These are phyloP conservation scores for Enoplosus armatus DNA, from an alignment of 2,797 vertebrate species.

Conservation along the genomic window DNA sequence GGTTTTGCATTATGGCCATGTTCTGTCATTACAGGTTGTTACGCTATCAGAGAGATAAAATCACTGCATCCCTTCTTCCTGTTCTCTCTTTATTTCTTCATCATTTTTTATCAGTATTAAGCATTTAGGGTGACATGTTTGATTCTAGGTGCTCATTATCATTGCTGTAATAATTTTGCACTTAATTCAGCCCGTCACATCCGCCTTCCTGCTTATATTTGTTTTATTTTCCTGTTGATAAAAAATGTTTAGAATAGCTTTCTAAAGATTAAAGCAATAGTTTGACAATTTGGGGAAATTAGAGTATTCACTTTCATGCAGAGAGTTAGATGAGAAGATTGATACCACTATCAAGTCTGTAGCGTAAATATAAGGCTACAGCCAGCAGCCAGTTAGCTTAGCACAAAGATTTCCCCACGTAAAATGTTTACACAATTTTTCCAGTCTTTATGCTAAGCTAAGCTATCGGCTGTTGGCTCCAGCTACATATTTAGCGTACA, in stretches of 20 bases:
- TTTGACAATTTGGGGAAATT: background rate
- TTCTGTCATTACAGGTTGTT: constrained; percentile 50
- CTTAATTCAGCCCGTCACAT: background rate
- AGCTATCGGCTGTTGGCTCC: background rate
- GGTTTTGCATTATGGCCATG: constrained; percentile 23
- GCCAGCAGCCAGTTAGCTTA: background rate
- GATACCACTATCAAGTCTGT: background rate
- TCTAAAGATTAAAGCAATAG: background rate
- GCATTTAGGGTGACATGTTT: background rate
- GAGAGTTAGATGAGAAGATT: background rate
- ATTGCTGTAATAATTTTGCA: background rate
- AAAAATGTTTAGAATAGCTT: background rate
- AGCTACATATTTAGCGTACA: no score
- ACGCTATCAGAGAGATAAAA: constrained; percentile 36
- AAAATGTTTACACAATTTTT: background rate
- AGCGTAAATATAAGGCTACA: background rate
- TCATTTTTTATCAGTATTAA: background rate
- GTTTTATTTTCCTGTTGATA: background rate
- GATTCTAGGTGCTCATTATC: background rate
- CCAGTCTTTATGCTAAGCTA: background rate
- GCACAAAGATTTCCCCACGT: no score
- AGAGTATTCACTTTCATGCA: background rate
- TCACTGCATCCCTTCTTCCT: constrained; percentile 42
- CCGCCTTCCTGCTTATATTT: background rate
- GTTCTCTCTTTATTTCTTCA: background rate